These are phyloP conservation scores for Brenthis ino DNA, from an alignment of 2,888 invertebrate species.

Conservation along the genomic window DNA sequence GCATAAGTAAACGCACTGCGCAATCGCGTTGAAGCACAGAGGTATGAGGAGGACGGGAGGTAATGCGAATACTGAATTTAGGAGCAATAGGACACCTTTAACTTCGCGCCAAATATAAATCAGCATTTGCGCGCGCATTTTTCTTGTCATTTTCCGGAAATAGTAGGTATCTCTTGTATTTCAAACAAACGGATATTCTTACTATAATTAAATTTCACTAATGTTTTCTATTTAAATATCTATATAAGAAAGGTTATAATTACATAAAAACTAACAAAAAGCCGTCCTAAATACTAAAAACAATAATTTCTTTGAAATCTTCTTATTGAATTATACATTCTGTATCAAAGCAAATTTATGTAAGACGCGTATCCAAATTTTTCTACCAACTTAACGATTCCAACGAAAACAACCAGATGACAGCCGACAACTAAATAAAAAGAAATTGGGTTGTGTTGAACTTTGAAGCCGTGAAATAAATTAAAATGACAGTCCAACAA, in stretches of 20 bases:
- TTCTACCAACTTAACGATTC: conserved; percentile 37
- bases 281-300: neutral
- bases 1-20: conserved; percentile 43
- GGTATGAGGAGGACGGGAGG: conserved; percentile 28
- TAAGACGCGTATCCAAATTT: conserved; percentile 30
- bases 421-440: conserved; percentile 62
- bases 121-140: conserved; percentile 36
- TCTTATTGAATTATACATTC: neutral
- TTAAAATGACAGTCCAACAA: conserved; percentile 82
- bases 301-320: neutral
- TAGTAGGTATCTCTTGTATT: neutral
- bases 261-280: neutral
- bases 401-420: conserved; percentile 37
- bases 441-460: conserved; percentile 73
- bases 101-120: conserved; percentile 38
- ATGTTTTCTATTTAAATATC: neutral
- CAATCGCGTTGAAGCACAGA: conserved; percentile 39
- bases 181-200: conserved; percentile 8
- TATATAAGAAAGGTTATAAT: no score
- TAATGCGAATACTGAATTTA: conserved; percentile 32
- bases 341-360: neutral
- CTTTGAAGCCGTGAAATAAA: conserved; percentile 77
- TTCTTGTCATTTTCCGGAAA: conserved; percentile 37
- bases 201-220: neutral
- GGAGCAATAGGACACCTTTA: conserved; percentile 29